Evolutionary conservation across 1,140 invertebrate genomes (phyloP).

Genomic region (Hetaerina americana): DNA sequence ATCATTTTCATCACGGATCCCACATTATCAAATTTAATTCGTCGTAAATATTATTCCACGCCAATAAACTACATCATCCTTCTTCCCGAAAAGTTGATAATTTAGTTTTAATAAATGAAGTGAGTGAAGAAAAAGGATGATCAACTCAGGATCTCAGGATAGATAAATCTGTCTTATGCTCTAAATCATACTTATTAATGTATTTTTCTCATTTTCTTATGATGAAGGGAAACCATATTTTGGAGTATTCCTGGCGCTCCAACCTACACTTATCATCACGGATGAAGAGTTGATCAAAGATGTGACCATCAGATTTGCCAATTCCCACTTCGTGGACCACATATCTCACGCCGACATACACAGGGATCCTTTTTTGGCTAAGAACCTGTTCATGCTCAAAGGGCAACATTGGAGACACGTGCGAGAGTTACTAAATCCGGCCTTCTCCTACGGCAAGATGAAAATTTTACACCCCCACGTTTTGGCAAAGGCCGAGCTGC

Average conservation of each 20-base stretch:
- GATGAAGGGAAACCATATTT: not conserved
- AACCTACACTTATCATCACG: not conserved
- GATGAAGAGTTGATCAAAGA: slow-evolving; percentile 18
- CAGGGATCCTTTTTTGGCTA: not conserved
- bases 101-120: too few relatives aligned
- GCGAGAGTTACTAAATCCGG: slow-evolving; percentile 30
- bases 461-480: slow-evolving; percentile 24
- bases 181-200: too few relatives aligned
- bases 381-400: slow-evolving; percentile 14
- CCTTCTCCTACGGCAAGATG: slow-evolving; percentile 34
- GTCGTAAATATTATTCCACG: too few relatives aligned
- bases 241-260: not conserved
- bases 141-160: too few relatives aligned
- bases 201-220: too few relatives aligned
- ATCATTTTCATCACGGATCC: too few relatives aligned
- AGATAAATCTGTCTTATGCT: too few relatives aligned
- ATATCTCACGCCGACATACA: not conserved
- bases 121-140: too few relatives aligned
- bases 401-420: slow-evolving; percentile 29
- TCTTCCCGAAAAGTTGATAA: too few relatives aligned
- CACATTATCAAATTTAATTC: too few relatives aligned
- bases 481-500: slow-evolving; percentile 2
- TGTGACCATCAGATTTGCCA: slow-evolving; percentile 17
- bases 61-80: too few relatives aligned
- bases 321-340: slow-evolving; percentile 18